Percentiles rank a stretch among this genome's conserved stretches.
phyloP scores from a whole-genome alignment of 2,797 vertebrate genomes.

The Australoheros facetus region DNA sequence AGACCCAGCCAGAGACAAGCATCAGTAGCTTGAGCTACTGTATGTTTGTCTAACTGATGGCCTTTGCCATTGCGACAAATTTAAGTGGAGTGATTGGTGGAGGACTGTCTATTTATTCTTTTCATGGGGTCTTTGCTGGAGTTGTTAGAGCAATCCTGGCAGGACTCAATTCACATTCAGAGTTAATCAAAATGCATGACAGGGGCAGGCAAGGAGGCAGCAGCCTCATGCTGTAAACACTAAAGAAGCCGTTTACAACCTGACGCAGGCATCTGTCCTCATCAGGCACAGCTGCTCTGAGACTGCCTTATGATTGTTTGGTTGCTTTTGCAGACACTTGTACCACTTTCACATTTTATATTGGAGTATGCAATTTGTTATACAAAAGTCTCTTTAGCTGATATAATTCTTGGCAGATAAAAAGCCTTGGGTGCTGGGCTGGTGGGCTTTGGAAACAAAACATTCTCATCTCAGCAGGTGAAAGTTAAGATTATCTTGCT shows the following conservation, averaged over 20 bases:
- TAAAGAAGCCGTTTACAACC: conserved; percentile 71
- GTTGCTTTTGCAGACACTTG: conserved; percentile 63
- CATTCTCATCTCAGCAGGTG: conserved; percentile 44
- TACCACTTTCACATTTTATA: conserved; percentile 61
- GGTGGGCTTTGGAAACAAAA: conserved; percentile 48
- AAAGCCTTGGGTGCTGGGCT: conserved; percentile 31
- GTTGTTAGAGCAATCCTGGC: conserved; percentile 50
- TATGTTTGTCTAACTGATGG: conserved; percentile 62
- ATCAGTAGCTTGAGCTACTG: conserved; percentile 26
- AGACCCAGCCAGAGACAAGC: conserved; percentile 24
- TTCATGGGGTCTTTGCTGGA: conserved; percentile 49
- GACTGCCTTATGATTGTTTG: conserved; percentile 62
- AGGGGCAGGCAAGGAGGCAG: conserved; percentile 53
- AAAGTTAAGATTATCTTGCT: conserved; percentile 29
- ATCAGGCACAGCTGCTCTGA: conserved; percentile 68
- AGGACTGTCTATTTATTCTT: conserved; percentile 60
- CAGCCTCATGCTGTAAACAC: conserved; percentile 60
- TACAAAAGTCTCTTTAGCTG: conserved; percentile 53
- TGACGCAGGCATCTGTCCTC: conserved; percentile 73
- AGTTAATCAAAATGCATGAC: conserved; percentile 71
- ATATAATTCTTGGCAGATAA: conserved; percentile 57
- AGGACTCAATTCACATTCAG: conserved; percentile 54
- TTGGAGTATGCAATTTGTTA: conserved; percentile 48
- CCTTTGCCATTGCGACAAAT: conserved; percentile 68
- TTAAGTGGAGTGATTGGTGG: conserved; percentile 65